Evolutionary conservation across 2,888 invertebrate species (phyloP).

Genomic region (Drosophila emarginata): DNA sequence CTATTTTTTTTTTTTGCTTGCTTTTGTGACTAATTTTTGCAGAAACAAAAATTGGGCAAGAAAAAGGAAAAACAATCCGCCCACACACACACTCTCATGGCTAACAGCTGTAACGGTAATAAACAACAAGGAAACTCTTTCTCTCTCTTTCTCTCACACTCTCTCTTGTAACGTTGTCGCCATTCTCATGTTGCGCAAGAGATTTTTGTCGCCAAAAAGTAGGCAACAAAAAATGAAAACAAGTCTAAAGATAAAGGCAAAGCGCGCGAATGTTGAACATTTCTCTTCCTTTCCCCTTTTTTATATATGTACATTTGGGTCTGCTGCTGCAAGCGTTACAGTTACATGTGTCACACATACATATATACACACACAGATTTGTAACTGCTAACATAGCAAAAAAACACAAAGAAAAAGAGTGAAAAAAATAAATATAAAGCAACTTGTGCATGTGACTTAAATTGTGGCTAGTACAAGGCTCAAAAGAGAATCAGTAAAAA

Average conservation of each 20-base stretch:
- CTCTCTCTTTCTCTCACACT: slow-evolving; percentile 8
- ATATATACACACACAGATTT: slow-evolving; percentile 1
- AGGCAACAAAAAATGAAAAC: slow-evolving; percentile 28
- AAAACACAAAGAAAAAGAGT: neutral
- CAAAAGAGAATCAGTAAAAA: neutral
- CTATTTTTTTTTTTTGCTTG: slow-evolving; percentile 16
- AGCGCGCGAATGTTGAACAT: slow-evolving; percentile 21
- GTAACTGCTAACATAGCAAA: slow-evolving; percentile 13
- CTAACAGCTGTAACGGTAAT: slow-evolving; percentile 72
- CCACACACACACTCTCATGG: slow-evolving; percentile 32
- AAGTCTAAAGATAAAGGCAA: slow-evolving; percentile 17
- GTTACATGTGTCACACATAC: slow-evolving; percentile 49
- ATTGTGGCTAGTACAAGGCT: slow-evolving; percentile 15
- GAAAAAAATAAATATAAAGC: slow-evolving; percentile 7
- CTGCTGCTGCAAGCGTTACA: slow-evolving; percentile 53
- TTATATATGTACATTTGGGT: neutral
- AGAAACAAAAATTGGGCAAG: slow-evolving; percentile 49
- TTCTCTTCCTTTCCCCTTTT: slow-evolving; percentile 25
- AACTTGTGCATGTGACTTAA: slow-evolving; percentile 19
- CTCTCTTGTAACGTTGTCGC: neutral
- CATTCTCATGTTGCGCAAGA: slow-evolving; percentile 60
- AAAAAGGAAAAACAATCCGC: slow-evolving; percentile 39
- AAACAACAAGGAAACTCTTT: slow-evolving; percentile 59
- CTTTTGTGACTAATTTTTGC: slow-evolving; percentile 63
- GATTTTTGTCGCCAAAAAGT: slow-evolving; percentile 63